Base-by-base conservation (phyloP, 1,140 invertebrate species). In the Hesperophylax magnus region DNA sequence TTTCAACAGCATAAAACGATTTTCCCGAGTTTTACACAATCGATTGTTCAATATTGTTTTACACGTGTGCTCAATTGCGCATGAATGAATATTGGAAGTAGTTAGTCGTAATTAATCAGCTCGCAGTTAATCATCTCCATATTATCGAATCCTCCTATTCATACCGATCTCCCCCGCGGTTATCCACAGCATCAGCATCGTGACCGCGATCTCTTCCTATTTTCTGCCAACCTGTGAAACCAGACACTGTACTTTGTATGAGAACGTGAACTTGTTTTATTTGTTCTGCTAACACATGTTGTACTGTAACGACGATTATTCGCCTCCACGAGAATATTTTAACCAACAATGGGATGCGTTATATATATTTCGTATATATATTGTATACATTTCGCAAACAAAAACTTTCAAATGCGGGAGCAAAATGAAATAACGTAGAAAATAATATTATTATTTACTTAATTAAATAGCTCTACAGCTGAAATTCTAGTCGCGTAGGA, bases 71-170 rank as follows among this genome's bases (percentile, higher is more conserved):
- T 14, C 39, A 47, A 47, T 47, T 47, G 61, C 20, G 53, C 63
- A 78, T 69, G 61, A 78, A 54, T 54, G 61, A 31, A 69, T 53
- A 17, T 47, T 18, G 47, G 60, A 14, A 63, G 61, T 22, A 47
- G 61, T 20, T 61, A 61, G 60, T 20, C 39, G 22, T n/a, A 27
- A 18, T 56, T 6, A 47, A 34, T 79, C 47, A 22, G 67, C 72
- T 79, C 67, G 20, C 67, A 74, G 78, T 79, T 53, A 79, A 79
- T 78, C 67, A 78, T 69, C 56, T 60, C 72, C 67, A 47, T 27
- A 60, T 74, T 79, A 74, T 61, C 77, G 65, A 18, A 63, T 18
- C n/a, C 63, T 20, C 31, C 78, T 54, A 53, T n/a, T 39, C 78
- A 11, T 52, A 9, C 39, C 27, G 15, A 27, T 56, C 52, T 22